phyloP scores from a whole-genome alignment of 2,888 invertebrate genomes.

The Chymomyza amoena region DNA sequence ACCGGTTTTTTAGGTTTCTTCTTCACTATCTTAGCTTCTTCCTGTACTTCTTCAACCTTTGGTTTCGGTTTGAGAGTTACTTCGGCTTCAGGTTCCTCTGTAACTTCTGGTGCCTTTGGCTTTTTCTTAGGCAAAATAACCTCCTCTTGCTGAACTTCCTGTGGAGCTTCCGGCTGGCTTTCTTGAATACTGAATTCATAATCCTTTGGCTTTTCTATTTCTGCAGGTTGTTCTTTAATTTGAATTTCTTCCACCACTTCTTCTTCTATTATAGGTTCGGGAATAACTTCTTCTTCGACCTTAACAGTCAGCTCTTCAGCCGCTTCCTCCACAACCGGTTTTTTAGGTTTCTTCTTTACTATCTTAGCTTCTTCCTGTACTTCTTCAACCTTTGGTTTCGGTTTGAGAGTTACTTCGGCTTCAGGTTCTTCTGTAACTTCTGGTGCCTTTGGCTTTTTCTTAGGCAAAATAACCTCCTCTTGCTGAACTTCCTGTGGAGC shows the following conservation, averaged over 20 bases:
- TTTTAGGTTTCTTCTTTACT: constrained; percentile 70
- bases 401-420: constrained; percentile 63
- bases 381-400: constrained; percentile 58
- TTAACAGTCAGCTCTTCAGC: constrained; percentile 67
- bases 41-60: constrained; percentile 43
- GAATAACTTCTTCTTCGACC: constrained; percentile 63
- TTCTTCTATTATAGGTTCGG: constrained; percentile 49
- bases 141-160: constrained; percentile 57
- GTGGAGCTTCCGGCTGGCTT: no score
- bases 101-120: constrained; percentile 32
- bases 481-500: constrained; percentile 29
- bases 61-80: constrained; percentile 30
- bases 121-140: constrained; percentile 59
- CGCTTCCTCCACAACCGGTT: constrained; percentile 62
- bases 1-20: constrained; percentile 70
- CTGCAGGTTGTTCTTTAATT: constrained; percentile 33
- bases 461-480: constrained; percentile 56
- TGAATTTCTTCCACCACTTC: constrained; percentile 61
- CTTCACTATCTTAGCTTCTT: constrained; percentile 54
- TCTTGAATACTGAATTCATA: no score
- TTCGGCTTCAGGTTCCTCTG: constrained; percentile 41
- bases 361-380: constrained; percentile 64
- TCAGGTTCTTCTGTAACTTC: constrained; percentile 63
- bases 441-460: constrained; percentile 53
- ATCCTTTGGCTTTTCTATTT: constrained; percentile 27